Conservation (phyloP, 2,113 vertebrate genomes). For the human (Homo sapiens) region GRCh38 chr1:239235001-239235500, state of each 20-base stretch:
- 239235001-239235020: neutral
- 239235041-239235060: neutral
- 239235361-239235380: neutral
- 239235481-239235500: too few species aligned
- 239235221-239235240: neutral
- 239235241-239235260: neutral
- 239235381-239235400: neutral
- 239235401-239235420: too few species aligned
- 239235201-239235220: neutral
- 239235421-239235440: too few species aligned
- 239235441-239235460: too few species aligned
- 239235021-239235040: neutral
- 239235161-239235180: neutral
- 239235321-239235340: neutral
- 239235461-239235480: too few species aligned
- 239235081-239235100: slow-evolving; percentile 3
- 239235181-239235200: neutral
- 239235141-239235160: neutral
- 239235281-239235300: neutral
- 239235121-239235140: slow-evolving; percentile 12
- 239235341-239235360: neutral
- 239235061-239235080: slow-evolving; percentile 43
- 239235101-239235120: neutral
- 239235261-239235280: neutral
- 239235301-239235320: neutral